These are phyloP conservation scores for Alouatta palliata DNA, from an alignment of 2,113 vertebrate species.

Conservation along the genomic window DNA sequence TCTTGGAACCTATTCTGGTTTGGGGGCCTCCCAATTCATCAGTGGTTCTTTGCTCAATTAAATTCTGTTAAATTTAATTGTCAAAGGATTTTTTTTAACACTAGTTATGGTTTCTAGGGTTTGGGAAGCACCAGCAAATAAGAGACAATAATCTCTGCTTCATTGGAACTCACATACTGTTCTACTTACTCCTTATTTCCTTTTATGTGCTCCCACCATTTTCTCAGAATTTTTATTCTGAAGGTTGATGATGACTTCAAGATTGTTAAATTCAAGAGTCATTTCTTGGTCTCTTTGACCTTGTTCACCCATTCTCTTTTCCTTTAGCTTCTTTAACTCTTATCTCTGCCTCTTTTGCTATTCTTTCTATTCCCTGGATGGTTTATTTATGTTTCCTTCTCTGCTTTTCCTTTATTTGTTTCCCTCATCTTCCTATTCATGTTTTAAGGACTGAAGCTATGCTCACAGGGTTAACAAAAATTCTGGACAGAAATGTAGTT, in stretches of 20 bases:
- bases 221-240: conserved; percentile 30
- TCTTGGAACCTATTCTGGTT: no score
- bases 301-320: background rate
- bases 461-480: no score
- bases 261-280: background rate
- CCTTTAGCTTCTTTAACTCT: background rate
- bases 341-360: background rate
- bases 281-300: conserved; percentile 24
- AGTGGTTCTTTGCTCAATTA: no score
- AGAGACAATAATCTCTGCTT: background rate
- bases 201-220: background rate
- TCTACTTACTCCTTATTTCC: background rate
- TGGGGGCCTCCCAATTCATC: no score
- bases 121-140: background rate
- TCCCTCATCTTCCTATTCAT: background rate
- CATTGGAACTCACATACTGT: background rate
- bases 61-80: no score
- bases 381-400: background rate
- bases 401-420: background rate
- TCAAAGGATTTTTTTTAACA: no score
- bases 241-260: background rate
- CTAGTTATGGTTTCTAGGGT: background rate
- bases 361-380: background rate
- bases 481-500: no score
- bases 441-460: background rate